phyloP scores from a whole-genome alignment of 2,797 vertebrate species.

The Hydrophis major region DNA sequence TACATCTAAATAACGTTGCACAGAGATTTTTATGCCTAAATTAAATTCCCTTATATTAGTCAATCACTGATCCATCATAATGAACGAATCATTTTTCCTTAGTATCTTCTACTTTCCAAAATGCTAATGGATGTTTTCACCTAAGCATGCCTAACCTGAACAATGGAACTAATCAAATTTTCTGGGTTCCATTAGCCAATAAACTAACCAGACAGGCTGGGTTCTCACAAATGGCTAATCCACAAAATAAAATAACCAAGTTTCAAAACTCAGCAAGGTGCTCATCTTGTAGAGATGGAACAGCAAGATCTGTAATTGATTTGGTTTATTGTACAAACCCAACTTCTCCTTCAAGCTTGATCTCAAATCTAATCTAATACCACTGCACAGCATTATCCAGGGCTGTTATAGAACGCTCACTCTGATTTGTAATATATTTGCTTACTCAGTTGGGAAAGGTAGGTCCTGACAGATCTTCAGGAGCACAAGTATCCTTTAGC shows the following conservation, averaged over 20 bases:
- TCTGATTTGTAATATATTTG: neutral
- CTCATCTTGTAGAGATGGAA: neutral
- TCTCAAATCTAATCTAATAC: neutral
- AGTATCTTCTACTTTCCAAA: neutral
- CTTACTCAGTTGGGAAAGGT: neutral
- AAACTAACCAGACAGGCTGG: neutral
- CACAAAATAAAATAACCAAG: neutral
- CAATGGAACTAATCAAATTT: neutral
- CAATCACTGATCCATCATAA: neutral
- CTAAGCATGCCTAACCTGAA: neutral
- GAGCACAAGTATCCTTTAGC: neutral
- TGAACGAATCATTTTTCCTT: neutral
- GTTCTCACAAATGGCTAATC: neutral
- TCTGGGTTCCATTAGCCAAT: neutral
- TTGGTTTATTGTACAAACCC: neutral
- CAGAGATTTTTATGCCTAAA: neutral
- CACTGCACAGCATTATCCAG: neutral
- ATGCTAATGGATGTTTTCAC: neutral
- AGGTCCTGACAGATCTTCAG: neutral
- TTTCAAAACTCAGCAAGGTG: neutral
- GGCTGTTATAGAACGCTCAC: neutral
- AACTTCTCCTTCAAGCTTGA: neutral
- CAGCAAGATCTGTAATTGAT: neutral
- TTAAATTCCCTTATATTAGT: neutral
- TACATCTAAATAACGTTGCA: neutral